Evolutionary conservation across 2,797 vertebrate genomes (phyloP).

Genomic region (Anolis apletophallus): DNA sequence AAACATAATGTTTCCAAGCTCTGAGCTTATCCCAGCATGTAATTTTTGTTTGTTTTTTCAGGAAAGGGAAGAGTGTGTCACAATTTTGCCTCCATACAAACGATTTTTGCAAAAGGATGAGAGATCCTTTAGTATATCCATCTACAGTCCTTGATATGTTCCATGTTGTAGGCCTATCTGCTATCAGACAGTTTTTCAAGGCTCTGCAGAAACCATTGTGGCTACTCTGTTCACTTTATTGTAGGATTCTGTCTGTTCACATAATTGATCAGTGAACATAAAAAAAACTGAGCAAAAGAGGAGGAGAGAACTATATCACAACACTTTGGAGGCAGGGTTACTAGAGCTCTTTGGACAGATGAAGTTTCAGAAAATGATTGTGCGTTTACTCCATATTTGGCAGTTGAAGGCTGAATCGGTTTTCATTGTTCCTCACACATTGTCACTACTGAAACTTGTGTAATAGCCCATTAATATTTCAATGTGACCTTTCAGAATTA

Average conservation of each 20-base stretch:
- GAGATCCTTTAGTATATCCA: no score
- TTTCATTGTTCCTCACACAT: not conserved
- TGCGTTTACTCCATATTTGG: not conserved
- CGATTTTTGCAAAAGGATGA: no score
- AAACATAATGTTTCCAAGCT: no score
- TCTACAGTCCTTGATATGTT: no score
- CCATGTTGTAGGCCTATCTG: no score
- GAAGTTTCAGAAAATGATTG: not conserved
- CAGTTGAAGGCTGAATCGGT: not conserved
- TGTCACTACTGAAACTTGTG: not conserved
- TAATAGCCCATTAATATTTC: slow-evolving; percentile 12
- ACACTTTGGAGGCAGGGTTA: not conserved
- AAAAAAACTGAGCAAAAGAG: not conserved
- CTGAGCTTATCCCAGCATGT: no score
- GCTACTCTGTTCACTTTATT: not conserved
- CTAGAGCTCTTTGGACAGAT: not conserved
- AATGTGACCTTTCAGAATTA: slow-evolving; percentile 10
- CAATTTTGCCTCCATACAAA: no score
- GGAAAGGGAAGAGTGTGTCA: no score
- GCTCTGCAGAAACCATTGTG: not conserved
- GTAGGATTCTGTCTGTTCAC: not conserved
- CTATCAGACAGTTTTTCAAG: no score
- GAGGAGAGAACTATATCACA: not conserved
- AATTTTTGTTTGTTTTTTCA: no score
- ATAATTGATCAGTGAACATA: not conserved